Conservation (phyloP, 2,888 invertebrate species). For the Seira sanloemensis region DNA sequence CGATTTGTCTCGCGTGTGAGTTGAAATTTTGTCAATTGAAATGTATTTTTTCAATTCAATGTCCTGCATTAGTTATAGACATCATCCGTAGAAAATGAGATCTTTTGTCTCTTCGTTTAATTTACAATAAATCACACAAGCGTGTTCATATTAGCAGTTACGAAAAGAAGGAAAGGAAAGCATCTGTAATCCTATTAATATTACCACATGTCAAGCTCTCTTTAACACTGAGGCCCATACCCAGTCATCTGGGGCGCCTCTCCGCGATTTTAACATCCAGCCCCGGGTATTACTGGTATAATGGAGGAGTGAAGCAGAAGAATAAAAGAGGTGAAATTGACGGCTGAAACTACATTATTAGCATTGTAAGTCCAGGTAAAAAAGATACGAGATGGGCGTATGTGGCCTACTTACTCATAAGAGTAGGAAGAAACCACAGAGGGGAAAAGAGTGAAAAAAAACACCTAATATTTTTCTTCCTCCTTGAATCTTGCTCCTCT, state of each 20-base stretch:
- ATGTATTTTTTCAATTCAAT: background rate
- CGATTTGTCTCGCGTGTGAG: too few relatives aligned
- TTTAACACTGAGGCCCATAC: slow-evolving; percentile 4
- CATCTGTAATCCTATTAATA: slow-evolving; percentile 57
- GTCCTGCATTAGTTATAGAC: too few relatives aligned
- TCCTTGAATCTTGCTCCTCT: background rate
- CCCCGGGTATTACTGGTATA: background rate
- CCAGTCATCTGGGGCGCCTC: background rate
- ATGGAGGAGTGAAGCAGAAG: background rate
- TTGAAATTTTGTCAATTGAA: background rate
- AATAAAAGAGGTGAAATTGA: background rate
- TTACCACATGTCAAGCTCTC: slow-evolving; percentile 32
- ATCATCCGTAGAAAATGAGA: background rate
- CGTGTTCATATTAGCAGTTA: background rate
- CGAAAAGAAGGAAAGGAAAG: slow-evolving; percentile 2
- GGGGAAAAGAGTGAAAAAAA: background rate
- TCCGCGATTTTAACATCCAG: background rate
- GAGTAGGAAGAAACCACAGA: background rate
- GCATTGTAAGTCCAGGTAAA: background rate
- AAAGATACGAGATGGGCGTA: background rate
- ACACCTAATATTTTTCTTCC: background rate
- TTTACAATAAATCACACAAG: slow-evolving; percentile 55
- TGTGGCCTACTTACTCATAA: background rate
- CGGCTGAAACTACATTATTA: background rate
- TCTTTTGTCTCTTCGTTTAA: slow-evolving; percentile 44